Evolutionary conservation across 2,888 invertebrate genomes (phyloP), one percentile per base, ranked within the genome.

Genomic region (Cylindroiulus punctatus): DNA sequence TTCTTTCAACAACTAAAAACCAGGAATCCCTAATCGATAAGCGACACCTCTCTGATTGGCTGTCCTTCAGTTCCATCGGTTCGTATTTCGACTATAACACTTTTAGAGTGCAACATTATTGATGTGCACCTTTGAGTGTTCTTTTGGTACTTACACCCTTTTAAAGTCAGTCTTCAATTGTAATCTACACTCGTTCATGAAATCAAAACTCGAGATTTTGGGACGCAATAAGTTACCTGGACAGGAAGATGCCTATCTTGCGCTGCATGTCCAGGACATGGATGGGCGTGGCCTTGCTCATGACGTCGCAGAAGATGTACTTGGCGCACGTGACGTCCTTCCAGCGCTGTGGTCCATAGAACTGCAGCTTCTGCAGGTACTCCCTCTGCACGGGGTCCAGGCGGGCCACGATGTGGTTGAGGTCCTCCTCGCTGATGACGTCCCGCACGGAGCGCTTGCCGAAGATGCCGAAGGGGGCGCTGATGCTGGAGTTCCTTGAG

Each of bases 261-360:
- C 88, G 84, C 52, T 88, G 87, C 85, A 87, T 82, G 44, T 88
- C 88, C 10, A 88, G 81, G 32, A 88, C 85, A 40, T 88, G 88
- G 30, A 88, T 85, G 30, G 86, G 87, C 32, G 86, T 87, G 1
- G 88, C 87, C 85, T 86, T 88, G 65, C 86, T 85, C 86, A 88
- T 88, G 81, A 88, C 88, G 40, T 87, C 87, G 65, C 88, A 88
- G 22, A 88, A 86, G 82, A 88, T 88, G 84, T 47, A 87, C 65
- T 88, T 88, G 47, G 88, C 88, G 22, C 88, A 88, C 8, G 86
- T 88, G 85, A 86, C 85, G 17, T 88, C 88, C 86, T 87, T 88
- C 88, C 88, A 88, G 22, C 87, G 42, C 26, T 87, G 86, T 26
- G 87, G 87, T 0, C 88, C 88, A 47, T 87, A 88, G 47, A 86